Conservation (phyloP, 2,113 vertebrate species). For the Microtus montanus region DNA sequence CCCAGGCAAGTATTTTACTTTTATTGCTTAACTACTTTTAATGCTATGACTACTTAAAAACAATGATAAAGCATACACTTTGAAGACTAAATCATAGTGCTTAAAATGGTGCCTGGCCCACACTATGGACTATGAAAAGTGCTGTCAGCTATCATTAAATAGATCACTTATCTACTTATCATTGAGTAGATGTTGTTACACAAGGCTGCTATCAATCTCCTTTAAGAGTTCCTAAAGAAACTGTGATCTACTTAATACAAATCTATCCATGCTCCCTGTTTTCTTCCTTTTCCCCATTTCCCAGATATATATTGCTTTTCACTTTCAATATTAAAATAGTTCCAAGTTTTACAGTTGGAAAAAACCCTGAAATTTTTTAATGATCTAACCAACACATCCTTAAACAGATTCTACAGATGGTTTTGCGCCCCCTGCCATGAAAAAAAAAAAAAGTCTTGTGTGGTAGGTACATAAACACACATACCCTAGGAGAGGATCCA, state of each 20-base stretch:
- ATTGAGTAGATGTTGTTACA: not conserved
- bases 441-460: not conserved
- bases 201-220: not conserved
- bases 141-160: not conserved
- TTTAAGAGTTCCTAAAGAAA: slow-evolving; percentile 7
- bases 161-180: not conserved
- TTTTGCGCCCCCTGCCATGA: not conserved
- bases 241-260: not conserved
- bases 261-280: not conserved
- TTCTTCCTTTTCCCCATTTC: not conserved
- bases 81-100: not conserved
- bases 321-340: slow-evolving; percentile 40
- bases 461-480: not conserved
- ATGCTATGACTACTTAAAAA: slow-evolving; percentile 16
- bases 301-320: not conserved
- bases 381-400: not conserved
- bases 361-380: not conserved
- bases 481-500: not conserved
- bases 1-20: slow-evolving; percentile 19
- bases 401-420: not conserved
- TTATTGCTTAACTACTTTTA: not conserved
- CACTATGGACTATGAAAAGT: not conserved
- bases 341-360: slow-evolving; percentile 12
- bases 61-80: not conserved
- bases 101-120: not conserved